Percentiles rank a stretch among this genome's conserved stretches.
phyloP scores from a whole-genome alignment of 1,140 invertebrate genomes.

The Hylaeus volcanicus region DNA sequence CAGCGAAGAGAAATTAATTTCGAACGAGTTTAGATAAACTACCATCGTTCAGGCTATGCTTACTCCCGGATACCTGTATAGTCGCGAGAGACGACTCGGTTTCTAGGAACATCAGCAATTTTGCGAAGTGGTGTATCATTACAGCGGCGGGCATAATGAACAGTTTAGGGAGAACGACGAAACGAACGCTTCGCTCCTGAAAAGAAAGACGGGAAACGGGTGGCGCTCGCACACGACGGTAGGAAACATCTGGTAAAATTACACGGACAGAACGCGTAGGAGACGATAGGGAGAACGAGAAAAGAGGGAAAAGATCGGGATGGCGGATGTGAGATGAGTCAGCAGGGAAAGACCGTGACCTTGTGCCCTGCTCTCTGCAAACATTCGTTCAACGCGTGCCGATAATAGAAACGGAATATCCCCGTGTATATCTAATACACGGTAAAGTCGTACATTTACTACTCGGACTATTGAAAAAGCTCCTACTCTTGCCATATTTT shows the following conservation, averaged over 20 bases:
- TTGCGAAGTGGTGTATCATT: conserved; percentile 2
- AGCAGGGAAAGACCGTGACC: conserved; percentile 65
- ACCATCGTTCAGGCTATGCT: too few relatives aligned
- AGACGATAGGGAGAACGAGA: conserved; percentile 40
- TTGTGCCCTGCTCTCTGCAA: conserved; percentile 52
- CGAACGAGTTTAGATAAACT: too few relatives aligned
- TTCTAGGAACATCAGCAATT: conserved; percentile 4
- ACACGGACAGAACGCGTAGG: conserved; percentile 31
- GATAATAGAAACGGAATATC: conserved; percentile 40
- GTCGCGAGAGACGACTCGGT: too few relatives aligned
- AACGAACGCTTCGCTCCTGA: not conserved
- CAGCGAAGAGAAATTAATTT: too few relatives aligned
- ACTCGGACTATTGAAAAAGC: too few relatives aligned
- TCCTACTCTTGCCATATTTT: too few relatives aligned
- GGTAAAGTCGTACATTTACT: too few relatives aligned
- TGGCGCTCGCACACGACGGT: not conserved
- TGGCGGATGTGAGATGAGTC: conserved; percentile 54
- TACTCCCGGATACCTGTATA: too few relatives aligned
- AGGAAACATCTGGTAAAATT: conserved; percentile 53
- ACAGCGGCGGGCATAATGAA: not conserved
- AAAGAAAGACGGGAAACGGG: conserved; percentile 34
- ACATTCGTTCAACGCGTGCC: conserved; percentile 48
- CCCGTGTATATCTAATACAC: not conserved
- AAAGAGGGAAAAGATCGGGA: conserved; percentile 52
- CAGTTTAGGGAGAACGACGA: conserved; percentile 16